Percentiles rank a stretch among this genome's conserved stretches.
These are phyloP conservation scores for Sesia bembeciformis DNA, from an alignment of 2,888 invertebrate species.

Conservation along the genomic window DNA sequence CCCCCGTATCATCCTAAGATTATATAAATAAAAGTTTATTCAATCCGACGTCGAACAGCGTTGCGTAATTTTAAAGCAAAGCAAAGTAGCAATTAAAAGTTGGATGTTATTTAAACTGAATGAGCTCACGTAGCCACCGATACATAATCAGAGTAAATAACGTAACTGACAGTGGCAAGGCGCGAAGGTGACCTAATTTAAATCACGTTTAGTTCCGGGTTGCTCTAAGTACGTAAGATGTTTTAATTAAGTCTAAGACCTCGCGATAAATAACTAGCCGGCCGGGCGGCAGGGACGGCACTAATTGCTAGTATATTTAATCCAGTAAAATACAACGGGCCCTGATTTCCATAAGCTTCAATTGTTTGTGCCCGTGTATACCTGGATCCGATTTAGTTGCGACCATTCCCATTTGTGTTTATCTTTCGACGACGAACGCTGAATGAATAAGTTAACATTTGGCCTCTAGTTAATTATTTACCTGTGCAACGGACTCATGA, in stretches of 20 bases:
- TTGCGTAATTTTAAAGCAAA: neutral
- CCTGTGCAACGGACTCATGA: neutral
- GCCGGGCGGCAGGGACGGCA: slow-evolving; percentile 45
- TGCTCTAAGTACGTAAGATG: slow-evolving; percentile 66
- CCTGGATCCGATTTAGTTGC: slow-evolving; percentile 57
- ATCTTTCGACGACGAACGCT: slow-evolving; percentile 40
- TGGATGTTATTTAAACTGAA: neutral
- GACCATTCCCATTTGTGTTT: slow-evolving; percentile 56
- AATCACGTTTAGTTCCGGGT: slow-evolving; percentile 29
- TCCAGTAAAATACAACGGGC: slow-evolving; percentile 65
- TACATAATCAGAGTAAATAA: neutral
- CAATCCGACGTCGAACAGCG: neutral
- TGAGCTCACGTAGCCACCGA: neutral
- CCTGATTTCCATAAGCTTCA: slow-evolving; percentile 72
- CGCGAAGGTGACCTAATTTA: slow-evolving; percentile 44
- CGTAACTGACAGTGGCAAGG: neutral
- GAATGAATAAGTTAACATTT: slow-evolving; percentile 39
- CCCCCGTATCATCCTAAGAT: neutral
- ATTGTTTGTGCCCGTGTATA: slow-evolving; percentile 59
- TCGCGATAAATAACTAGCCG: slow-evolving; percentile 64
- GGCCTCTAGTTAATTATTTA: slow-evolving; percentile 28
- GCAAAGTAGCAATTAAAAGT: neutral
- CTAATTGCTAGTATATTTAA: slow-evolving; percentile 72
- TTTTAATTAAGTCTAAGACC: slow-evolving; percentile 72
- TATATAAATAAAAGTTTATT: neutral